Evolutionary conservation across 2,113 vertebrate species (phyloP).

Genomic region (Leptobrachium ailaonicum): DNA sequence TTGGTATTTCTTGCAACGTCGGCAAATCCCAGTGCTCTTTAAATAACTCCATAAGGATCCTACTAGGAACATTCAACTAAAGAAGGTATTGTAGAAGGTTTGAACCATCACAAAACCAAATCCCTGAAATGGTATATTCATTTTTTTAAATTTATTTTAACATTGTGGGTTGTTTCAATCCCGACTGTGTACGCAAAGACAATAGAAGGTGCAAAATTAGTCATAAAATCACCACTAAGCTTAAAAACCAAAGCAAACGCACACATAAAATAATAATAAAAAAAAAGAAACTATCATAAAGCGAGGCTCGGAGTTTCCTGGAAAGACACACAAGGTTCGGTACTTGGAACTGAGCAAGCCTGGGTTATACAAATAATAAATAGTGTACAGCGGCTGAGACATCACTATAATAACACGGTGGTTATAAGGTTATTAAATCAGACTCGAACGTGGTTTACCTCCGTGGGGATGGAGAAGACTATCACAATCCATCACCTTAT

Average conservation of each 20-base stretch:
- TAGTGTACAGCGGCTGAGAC: background rate
- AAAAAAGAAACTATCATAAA: background rate
- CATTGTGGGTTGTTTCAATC: too few relatives aligned
- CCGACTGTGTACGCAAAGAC: too few relatives aligned
- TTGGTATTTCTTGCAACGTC: too few relatives aligned
- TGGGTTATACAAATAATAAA: constrained; percentile 25
- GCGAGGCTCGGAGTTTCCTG: constrained; percentile 20
- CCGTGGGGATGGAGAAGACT: background rate
- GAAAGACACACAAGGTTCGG: constrained; percentile 3
- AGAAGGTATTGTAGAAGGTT: too few relatives aligned
- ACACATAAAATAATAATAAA: background rate
- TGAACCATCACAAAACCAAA: too few relatives aligned
- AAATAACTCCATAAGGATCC: too few relatives aligned
- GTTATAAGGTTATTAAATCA: background rate
- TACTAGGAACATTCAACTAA: too few relatives aligned
- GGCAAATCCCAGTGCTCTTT: too few relatives aligned
- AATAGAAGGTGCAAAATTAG: too few relatives aligned
- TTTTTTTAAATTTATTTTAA: too few relatives aligned
- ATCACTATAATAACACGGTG: background rate
- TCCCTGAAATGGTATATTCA: too few relatives aligned
- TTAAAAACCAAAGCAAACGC: too few relatives aligned
- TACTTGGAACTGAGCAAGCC: constrained; percentile 1
- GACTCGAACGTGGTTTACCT: background rate
- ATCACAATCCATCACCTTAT: background rate
- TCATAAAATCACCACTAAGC: background rate